Evolutionary conservation across 2,797 vertebrate genomes (phyloP).

Genomic region (Holocentrus rufus): DNA sequence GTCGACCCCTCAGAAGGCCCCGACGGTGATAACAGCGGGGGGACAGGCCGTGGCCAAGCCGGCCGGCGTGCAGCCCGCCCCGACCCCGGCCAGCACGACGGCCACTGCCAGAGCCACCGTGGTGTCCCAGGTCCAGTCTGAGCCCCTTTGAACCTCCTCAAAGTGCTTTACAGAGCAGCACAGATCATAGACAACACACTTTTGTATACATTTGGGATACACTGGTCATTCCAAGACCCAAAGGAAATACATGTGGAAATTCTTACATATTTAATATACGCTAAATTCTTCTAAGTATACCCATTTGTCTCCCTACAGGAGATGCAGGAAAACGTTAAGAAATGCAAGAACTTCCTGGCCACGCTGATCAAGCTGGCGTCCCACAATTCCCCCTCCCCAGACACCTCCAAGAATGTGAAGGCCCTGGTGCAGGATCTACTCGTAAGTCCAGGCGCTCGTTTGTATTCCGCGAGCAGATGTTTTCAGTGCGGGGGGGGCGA

Average conservation of each 20-base stretch:
- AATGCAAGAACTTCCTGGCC: slow-evolving; percentile 91
- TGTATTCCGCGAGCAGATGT: not conserved
- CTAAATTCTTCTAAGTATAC: too few relatives aligned
- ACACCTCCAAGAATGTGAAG: slow-evolving; percentile 91
- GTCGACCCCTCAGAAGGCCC: slow-evolving; percentile 76
- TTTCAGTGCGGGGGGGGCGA: not conserved
- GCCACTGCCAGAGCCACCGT: slow-evolving; percentile 71
- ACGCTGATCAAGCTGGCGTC: slow-evolving; percentile 91
- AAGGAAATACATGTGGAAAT: too few relatives aligned
- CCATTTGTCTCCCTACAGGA: slow-evolving; percentile 74
- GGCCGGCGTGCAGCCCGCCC: not conserved
- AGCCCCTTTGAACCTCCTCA: not conserved
- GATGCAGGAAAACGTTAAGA: slow-evolving; percentile 93
- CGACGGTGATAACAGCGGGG: slow-evolving; percentile 77
- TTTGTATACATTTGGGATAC: too few relatives aligned
- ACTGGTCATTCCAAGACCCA: too few relatives aligned
- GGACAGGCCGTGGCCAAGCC: slow-evolving; percentile 71
- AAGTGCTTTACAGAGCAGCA: not conserved
- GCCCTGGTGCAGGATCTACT: slow-evolving; percentile 88
- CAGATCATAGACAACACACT: not conserved
- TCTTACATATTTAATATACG: too few relatives aligned
- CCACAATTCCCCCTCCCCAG: slow-evolving; percentile 87
- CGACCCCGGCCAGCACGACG: slow-evolving; percentile 19
- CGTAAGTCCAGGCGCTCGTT: slow-evolving; percentile 70
- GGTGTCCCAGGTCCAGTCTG: slow-evolving; percentile 80